These are phyloP conservation scores for Pseudomyrmex concolor DNA, from an alignment of 1,140 invertebrate species.

Conservation along the genomic window DNA sequence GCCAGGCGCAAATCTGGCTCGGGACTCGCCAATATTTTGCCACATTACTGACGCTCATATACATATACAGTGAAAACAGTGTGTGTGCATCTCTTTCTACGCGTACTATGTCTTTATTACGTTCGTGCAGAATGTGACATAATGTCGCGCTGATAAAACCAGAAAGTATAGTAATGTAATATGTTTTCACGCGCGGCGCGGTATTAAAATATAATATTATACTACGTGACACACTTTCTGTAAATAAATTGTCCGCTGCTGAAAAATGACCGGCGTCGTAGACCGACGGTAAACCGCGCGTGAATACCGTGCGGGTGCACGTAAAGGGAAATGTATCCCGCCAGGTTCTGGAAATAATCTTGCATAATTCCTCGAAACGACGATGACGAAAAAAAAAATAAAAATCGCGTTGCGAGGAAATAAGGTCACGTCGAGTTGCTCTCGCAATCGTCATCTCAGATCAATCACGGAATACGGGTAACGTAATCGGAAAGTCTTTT, in stretches of 20 bases:
- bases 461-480: constrained; percentile 82
- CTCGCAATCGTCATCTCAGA: constrained; percentile 80
- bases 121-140: not conserved
- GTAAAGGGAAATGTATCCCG: not conserved
- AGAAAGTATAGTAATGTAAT: not conserved
- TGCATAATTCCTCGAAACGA: constrained; percentile 16
- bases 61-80: not conserved
- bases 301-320: too few species aligned
- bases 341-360: constrained; percentile 19
- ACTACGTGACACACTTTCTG: too few species aligned
- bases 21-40: not conserved
- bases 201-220: too few species aligned
- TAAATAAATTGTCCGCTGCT: too few species aligned
- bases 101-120: not conserved
- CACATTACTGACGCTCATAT: not conserved
- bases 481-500: constrained; percentile 84
- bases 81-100: not conserved
- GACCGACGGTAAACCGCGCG: too few species aligned
- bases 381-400: not conserved
- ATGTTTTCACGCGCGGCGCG: not conserved
- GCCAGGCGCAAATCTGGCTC: not conserved
- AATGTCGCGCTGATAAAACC: not conserved
- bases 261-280: too few species aligned
- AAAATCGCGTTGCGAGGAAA: constrained; percentile 55
- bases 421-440: constrained; percentile 74